These are phyloP conservation scores for Synanthedon myopaeformis DNA, from an alignment of 2,888 invertebrate species.

Conservation along the genomic window DNA sequence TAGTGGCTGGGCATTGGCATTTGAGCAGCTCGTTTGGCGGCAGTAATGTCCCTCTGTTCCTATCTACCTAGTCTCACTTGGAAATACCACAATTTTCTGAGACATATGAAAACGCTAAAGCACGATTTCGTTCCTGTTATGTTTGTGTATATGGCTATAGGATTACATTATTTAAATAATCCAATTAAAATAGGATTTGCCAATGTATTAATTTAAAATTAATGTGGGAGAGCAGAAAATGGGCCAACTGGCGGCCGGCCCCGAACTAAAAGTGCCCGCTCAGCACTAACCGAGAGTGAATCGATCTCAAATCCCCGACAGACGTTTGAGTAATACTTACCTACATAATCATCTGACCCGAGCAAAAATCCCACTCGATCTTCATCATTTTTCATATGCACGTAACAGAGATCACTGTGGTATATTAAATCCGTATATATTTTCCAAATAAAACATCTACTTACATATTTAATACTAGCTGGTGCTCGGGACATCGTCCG, in stretches of 20 bases:
- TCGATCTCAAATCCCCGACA: slow-evolving; percentile 17
- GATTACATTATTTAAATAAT: too few species aligned
- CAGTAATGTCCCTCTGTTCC: too few species aligned
- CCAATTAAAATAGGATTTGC: too few species aligned
- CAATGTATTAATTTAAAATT: background rate
- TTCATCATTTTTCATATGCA: background rate
- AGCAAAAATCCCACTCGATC: slow-evolving; percentile 1
- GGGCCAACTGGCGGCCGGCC: background rate
- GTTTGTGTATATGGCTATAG: too few species aligned
- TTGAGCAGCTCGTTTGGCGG: too few species aligned
- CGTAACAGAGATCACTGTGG: background rate
- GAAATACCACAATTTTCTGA: too few species aligned
- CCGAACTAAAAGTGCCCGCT: slow-evolving; percentile 18
- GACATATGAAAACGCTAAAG: too few species aligned
- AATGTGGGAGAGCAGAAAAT: background rate
- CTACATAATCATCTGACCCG: slow-evolving; percentile 19
- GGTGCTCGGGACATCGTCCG: too few species aligned
- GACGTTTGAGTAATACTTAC: slow-evolving; percentile 11
- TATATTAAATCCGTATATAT: background rate
- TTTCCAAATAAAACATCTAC: background rate
- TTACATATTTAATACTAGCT: background rate
- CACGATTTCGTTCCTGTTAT: too few species aligned
- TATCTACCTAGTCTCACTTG: too few species aligned
- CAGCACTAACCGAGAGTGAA: slow-evolving; percentile 23
- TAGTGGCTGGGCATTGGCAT: too few species aligned